These are phyloP conservation scores for Amblyjoppa fuscipennis DNA, from an alignment of 2,888 invertebrate species.

Conservation along the genomic window DNA sequence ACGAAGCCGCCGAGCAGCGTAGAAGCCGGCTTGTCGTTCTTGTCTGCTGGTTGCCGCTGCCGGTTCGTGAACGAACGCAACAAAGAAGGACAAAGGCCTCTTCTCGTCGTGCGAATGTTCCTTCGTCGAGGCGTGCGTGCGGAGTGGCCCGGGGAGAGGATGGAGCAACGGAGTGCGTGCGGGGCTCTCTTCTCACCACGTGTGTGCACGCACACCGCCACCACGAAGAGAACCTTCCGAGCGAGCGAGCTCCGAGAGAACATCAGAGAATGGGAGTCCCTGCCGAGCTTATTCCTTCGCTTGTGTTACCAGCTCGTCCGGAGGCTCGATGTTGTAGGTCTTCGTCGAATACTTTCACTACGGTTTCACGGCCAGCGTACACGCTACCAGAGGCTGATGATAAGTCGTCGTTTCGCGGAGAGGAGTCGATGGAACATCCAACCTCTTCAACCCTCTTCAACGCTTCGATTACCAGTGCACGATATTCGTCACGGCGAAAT, in stretches of 20 bases:
- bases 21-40: slow-evolving; percentile 48
- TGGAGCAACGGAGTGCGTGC: slow-evolving; percentile 18
- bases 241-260: slow-evolving; percentile 10
- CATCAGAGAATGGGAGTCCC: slow-evolving; percentile 1
- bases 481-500: too few species aligned
- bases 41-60: slow-evolving; percentile 9
- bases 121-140: slow-evolving; percentile 24
- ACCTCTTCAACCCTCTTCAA: slow-evolving; percentile 6
- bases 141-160: not conserved
- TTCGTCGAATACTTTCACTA: slow-evolving; percentile 83
- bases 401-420: slow-evolving; percentile 57
- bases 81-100: slow-evolving; percentile 80
- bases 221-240: slow-evolving; percentile 25
- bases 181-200: slow-evolving; percentile 21
- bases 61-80: slow-evolving; percentile 63
- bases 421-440: slow-evolving; percentile 50
- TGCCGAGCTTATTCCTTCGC: slow-evolving; percentile 17
- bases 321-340: slow-evolving; percentile 4
- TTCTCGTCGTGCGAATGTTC: slow-evolving; percentile 29
- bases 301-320: slow-evolving; percentile 6
- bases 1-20: slow-evolving; percentile 26
- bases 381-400: slow-evolving; percentile 82
- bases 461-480: not conserved
- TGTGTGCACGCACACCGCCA: slow-evolving; percentile 34
- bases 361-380: slow-evolving; percentile 84